Percentiles rank a stretch among this genome's conserved stretches.
These are phyloP conservation scores for Mirounga angustirostris DNA, from an alignment of 2,113 vertebrate genomes.

Conservation along the genomic window DNA sequence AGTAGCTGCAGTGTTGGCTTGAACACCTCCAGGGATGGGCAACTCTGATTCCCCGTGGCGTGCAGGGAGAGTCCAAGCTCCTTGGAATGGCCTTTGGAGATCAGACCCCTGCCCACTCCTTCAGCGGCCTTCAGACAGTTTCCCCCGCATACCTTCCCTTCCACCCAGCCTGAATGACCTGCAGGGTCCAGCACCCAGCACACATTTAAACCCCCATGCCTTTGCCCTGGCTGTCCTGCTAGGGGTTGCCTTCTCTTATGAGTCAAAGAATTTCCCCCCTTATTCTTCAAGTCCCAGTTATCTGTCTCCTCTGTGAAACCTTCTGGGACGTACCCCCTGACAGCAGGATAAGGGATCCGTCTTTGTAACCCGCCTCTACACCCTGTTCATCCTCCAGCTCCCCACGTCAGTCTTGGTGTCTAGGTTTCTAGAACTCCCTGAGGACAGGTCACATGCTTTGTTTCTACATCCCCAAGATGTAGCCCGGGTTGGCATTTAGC, in stretches of 20 bases:
- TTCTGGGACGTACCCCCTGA: neutral
- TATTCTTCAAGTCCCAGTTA: neutral
- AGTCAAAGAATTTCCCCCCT: neutral
- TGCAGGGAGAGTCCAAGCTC: neutral
- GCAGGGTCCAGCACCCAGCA: neutral
- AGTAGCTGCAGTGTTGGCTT: neutral
- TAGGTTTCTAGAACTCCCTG: neutral
- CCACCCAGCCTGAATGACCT: neutral
- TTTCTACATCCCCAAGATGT: neutral
- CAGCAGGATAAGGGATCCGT: neutral
- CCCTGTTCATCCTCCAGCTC: neutral
- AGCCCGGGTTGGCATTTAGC: neutral
- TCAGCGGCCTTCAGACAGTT: neutral
- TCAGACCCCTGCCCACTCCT: neutral
- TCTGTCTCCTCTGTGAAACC: neutral
- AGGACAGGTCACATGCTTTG: neutral
- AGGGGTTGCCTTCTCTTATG: neutral
- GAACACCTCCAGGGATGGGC: neutral
- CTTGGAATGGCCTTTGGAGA: neutral
- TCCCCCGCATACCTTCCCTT: neutral
- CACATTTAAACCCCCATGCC: neutral
- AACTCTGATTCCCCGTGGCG: neutral
- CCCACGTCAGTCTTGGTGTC: neutral
- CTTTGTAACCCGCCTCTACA: neutral
- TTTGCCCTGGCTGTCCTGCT: neutral